phyloP scores from a whole-genome alignment of 2,797 vertebrate species.

The Lagorchestes hirsutus region DNA sequence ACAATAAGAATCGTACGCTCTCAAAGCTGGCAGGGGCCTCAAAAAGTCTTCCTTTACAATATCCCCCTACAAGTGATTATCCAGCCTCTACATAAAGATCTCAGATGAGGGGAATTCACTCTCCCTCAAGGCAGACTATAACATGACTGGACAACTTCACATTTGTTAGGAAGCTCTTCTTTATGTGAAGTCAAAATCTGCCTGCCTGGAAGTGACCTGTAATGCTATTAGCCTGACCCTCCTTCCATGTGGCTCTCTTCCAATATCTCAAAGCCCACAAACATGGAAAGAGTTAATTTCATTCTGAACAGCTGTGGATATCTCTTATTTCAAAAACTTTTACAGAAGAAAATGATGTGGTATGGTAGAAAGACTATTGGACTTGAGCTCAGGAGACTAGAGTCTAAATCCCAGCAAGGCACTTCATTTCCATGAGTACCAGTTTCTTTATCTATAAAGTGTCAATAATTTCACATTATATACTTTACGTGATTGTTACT shows the following conservation, averaged over 20 bases:
- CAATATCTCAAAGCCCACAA: not conserved
- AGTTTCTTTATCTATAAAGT: not conserved
- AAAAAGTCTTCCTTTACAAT: not conserved
- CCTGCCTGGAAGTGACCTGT: not conserved
- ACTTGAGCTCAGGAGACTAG: not conserved
- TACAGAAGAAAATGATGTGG: not conserved
- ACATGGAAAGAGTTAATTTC: not conserved
- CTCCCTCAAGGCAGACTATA: not conserved
- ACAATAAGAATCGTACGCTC: not conserved
- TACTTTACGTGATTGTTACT: not conserved
- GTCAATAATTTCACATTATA: not conserved
- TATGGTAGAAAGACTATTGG: not conserved
- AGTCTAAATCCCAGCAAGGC: not conserved
- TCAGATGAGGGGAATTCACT: not conserved
- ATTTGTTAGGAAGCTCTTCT: not conserved
- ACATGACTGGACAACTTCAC: not conserved
- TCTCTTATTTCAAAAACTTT: not conserved
- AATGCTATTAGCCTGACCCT: not conserved
- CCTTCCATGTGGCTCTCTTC: not conserved
- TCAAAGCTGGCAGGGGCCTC: not conserved
- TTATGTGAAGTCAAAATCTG: not conserved
- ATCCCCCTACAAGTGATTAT: constrained; percentile 19
- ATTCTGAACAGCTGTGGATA: not conserved
- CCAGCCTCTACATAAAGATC: not conserved
- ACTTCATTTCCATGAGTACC: not conserved